Evolutionary conservation across 2,888 invertebrate species (phyloP).

Genomic region (Marronus borbonicus): DNA sequence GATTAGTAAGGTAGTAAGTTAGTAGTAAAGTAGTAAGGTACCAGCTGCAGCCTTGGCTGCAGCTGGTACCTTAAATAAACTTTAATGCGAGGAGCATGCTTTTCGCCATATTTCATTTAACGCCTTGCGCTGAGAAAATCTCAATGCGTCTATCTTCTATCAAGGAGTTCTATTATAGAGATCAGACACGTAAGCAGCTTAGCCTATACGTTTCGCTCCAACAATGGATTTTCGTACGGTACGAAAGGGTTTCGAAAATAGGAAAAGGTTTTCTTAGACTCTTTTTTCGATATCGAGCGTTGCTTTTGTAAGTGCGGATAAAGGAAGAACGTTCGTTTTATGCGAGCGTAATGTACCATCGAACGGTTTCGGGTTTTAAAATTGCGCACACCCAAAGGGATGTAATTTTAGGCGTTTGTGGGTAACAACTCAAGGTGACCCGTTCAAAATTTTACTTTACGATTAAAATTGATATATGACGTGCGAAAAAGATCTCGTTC

Average conservation of each 20-base stretch:
- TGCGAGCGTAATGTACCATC: not conserved
- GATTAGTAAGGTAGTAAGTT: too few relatives aligned
- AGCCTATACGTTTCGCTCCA: slow-evolving; percentile 6
- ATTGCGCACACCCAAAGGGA: not conserved
- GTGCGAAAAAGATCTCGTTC: too few relatives aligned
- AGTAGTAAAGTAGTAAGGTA: too few relatives aligned
- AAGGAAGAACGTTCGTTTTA: not conserved
- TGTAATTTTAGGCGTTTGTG: not conserved
- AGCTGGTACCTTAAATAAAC: slow-evolving; percentile 13
- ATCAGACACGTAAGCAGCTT: slow-evolving; percentile 36
- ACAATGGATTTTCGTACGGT: slow-evolving; percentile 20
- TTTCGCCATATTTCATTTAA: slow-evolving; percentile 15
- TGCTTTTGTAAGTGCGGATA: not conserved
- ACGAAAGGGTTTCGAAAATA: slow-evolving; percentile 33
- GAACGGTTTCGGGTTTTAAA: slow-evolving; percentile 6
- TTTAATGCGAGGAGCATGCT: slow-evolving; percentile 11
- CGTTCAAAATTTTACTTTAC: too few relatives aligned
- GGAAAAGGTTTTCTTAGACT: slow-evolving; percentile 32
- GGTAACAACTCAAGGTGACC: not conserved
- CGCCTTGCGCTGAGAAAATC: slow-evolving; percentile 2
- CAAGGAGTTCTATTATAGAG: slow-evolving; percentile 29
- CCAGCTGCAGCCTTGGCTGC: not conserved
- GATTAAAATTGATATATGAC: too few relatives aligned
- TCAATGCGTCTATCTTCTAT: slow-evolving; percentile 32
- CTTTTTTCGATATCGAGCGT: slow-evolving; percentile 6